phyloP scores from a whole-genome alignment of 2,797 vertebrate species.

The Oryzias sinensis region DNA sequence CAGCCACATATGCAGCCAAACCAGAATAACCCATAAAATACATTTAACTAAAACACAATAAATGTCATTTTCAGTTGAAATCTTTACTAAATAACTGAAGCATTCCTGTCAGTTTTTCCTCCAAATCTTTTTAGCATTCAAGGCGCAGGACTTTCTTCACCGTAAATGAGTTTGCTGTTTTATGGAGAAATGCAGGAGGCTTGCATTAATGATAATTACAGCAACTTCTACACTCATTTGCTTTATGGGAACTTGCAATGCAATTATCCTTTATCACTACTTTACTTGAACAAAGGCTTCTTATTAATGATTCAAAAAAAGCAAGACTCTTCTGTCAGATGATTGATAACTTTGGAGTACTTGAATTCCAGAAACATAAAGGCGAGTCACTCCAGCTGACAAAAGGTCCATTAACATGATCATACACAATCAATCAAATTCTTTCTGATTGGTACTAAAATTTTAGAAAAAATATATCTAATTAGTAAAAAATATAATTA shows the following conservation, averaged over 20 bases:
- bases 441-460: neutral
- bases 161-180: neutral
- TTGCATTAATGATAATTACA: neutral
- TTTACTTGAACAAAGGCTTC: neutral
- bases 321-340: neutral
- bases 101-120: neutral
- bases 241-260: neutral
- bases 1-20: neutral
- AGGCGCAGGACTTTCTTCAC: neutral
- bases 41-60: neutral
- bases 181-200: conserved; percentile 5
- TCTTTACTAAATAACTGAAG: neutral
- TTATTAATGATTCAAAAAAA: neutral
- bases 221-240: neutral
- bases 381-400: neutral
- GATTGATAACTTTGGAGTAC: neutral
- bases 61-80: neutral
- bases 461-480: too few species aligned
- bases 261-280: neutral
- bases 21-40: neutral
- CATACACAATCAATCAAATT: neutral
- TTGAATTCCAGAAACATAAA: neutral
- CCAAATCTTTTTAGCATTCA: neutral
- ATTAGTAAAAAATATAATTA: conserved; percentile 13
- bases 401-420: neutral